Base-by-base conservation (phyloP, 2,888 invertebrate genomes). In the Sussaba pulchella region DNA sequence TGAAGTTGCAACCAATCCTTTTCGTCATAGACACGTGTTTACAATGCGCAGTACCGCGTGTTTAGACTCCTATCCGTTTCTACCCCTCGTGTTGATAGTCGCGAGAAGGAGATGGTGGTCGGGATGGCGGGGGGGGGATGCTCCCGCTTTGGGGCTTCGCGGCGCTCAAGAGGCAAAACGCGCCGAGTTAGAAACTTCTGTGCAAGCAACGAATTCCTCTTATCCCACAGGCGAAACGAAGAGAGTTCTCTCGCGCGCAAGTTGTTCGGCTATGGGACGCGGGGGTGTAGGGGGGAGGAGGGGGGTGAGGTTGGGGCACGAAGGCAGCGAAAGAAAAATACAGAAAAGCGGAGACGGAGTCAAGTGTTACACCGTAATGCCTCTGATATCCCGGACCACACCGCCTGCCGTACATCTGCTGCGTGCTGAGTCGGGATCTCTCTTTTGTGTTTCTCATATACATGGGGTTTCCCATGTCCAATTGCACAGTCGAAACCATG, bases 381-480 rank as follows among this genome's bases (percentile, higher is more conserved):
- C 70, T 67, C 74, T 54, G n/a, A 10, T 17, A 45, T 70, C 69
- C 78, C 72, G 66, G 43, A 75, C 73, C 82, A 73, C 84, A 81
- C 87, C 87, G 86, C 82, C 83, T 87, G 88, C 80, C 83, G 80
- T 87, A 84, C 88, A 88, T 88, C 87, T 87, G 88, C n/a, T n/a
- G 84, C 79, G 85, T 85, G 84, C 86, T 83, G 86, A 88, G 81
- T 85, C 83, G 73, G 76, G 50, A 17, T 19, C 24, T 26, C 81
- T 81, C 82, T 79, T 61, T 74, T 69, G 78, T 83, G 83, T 85
- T 85, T 77, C 75, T 73, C 71, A 81, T 76, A 80, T 31, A 31
- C 4, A 31, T n/a, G 31, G 4, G 6, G 6, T 31, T 6, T 31
- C 31, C 31, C 31, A n/a, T n/a, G n/a, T n/a, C n/a, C n/a, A n/a